These are phyloP conservation scores for Hydropsyche betteni DNA, from an alignment of 2,888 invertebrate genomes.

Conservation along the genomic window DNA sequence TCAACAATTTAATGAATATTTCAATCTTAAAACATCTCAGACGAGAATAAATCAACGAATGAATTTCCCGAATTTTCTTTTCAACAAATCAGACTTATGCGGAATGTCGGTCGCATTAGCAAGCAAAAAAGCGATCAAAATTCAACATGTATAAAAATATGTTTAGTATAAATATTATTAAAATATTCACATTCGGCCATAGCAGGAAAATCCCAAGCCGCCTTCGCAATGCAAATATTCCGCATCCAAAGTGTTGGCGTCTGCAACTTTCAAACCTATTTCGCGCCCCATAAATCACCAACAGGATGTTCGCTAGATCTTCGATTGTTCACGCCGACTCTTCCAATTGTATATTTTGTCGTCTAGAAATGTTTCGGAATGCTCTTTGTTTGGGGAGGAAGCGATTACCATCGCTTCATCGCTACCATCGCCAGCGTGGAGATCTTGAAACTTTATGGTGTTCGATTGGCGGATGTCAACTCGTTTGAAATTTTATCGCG, in stretches of 20 bases:
- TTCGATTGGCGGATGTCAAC: background rate
- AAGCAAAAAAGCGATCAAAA: no score
- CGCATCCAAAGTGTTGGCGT: conserved; percentile 23
- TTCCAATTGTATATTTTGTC: no score
- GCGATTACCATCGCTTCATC: background rate
- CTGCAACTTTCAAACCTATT: conserved; percentile 31
- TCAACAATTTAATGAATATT: no score
- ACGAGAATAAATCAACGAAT: no score
- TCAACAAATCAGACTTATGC: no score
- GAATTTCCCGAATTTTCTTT: no score
- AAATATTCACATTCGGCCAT: conserved; percentile 3
- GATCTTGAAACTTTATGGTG: background rate
- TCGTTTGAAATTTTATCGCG: background rate
- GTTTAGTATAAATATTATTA: background rate
- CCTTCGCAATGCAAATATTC: conserved; percentile 17
- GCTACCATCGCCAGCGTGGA: background rate
- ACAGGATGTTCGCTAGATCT: conserved; percentile 20
- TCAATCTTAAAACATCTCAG: no score
- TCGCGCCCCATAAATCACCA: conserved; percentile 29
- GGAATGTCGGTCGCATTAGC: no score
- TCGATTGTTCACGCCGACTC: background rate
- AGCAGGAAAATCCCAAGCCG: conserved; percentile 12
- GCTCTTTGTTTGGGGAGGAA: background rate
- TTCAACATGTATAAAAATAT: no score
- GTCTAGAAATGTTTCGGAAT: background rate